phyloP scores from a whole-genome alignment of 1,140 invertebrate species.

The Orchestia grillus region DNA sequence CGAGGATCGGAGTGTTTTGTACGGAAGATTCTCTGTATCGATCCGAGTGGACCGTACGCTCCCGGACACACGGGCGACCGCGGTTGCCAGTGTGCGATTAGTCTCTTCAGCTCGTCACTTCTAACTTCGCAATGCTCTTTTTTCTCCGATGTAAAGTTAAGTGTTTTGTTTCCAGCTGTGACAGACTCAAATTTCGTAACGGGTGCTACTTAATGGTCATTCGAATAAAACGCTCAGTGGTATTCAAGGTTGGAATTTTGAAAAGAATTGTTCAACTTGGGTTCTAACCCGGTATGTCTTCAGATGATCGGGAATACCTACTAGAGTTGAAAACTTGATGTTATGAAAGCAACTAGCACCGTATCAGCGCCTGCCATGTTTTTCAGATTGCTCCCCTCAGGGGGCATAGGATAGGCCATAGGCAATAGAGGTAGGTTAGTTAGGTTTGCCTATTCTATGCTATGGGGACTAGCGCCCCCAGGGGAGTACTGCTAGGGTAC shows the following conservation, averaged over 20 bases:
- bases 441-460: no score
- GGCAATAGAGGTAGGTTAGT: no score
- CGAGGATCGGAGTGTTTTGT: neutral
- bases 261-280: neutral
- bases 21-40: conserved; percentile 22
- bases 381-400: no score
- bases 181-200: neutral
- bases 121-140: neutral
- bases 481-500: no score
- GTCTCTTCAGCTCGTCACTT: neutral
- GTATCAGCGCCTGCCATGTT: no score
- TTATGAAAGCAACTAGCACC: no score
- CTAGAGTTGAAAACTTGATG: no score
- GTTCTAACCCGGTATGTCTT: neutral
- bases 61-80: neutral
- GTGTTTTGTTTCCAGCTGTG: neutral
- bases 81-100: neutral
- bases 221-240: neutral
- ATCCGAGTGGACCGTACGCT: neutral
- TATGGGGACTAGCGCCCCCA: no score
- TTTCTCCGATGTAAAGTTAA: neutral
- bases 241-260: neutral
- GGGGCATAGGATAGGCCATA: no score
- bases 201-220: neutral
- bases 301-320: neutral